Base-by-base conservation (phyloP, 2,113 vertebrate species). In the Galemys pyrenaicus region DNA sequence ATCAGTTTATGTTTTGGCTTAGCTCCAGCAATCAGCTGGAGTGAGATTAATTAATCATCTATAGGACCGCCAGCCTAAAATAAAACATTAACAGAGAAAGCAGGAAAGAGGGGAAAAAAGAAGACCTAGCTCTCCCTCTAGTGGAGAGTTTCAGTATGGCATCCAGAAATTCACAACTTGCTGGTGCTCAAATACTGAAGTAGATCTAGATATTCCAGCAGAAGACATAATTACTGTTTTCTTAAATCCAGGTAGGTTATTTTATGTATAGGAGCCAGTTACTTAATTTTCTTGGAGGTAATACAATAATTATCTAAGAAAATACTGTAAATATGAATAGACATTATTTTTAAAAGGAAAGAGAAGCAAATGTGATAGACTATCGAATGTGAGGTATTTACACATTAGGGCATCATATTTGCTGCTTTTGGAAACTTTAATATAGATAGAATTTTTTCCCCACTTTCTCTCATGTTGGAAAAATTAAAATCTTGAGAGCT, bases 381-480 rank as follows among this genome's bases (percentile, higher is more conserved):
- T 39, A 62, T 87, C 71, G 75, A 75, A 92, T 80, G 68, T 79
- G 64, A 79, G 30, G 67, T 89, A n/a, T n/a, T 82, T 80, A 56
- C 19, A 64, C 28, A 12, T n/a, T 75, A 11, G 32, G n/a, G 44
- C n/a, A 71, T 56, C 44, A 49, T 35, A 51, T 56, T 58, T 87
- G 13, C 56, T 88, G 12, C 37, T 77, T 46, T 49, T 92, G 64
- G 46, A 44, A 91, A 75, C 44, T 80, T 37, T 28, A 16, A 39
- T 46, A n/a, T 35, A 51, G 19, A 91, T 16, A n/a, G n/a, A 30
- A 28, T 30, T 83, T 73, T 35, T 85, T 49, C 82, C 51, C 82
- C 71, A 28, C 30, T 64, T 89, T 70, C 68, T 39, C 41, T 80
- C 30, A 19, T 84, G 20, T 49, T 67, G 15, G 35, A 15, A 24